Evolutionary conservation across 2,888 invertebrate genomes (phyloP).

Genomic region (Silvanus unidentatus): DNA sequence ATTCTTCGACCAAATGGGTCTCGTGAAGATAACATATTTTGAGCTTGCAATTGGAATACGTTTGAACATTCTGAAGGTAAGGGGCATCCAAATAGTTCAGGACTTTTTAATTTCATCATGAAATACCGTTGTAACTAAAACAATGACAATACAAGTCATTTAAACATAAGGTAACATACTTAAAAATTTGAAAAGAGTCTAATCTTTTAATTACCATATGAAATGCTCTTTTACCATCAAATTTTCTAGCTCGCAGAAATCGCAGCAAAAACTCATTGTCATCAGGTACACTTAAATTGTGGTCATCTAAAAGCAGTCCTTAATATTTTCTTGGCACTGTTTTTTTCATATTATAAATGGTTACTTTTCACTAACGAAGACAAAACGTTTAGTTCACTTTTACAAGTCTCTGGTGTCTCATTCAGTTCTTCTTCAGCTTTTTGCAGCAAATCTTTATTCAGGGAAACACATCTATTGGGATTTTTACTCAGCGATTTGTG

Average conservation of each 20-base stretch:
- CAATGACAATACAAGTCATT: background rate
- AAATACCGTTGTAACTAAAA: constrained; percentile 45
- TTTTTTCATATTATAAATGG: constrained; percentile 11
- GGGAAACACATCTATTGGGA: constrained; percentile 4
- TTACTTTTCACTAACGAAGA: constrained; percentile 36
- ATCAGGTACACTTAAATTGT: constrained; percentile 44
- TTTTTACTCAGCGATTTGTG: constrained; percentile 4
- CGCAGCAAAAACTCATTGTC: constrained; percentile 53
- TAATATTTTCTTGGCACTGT: constrained; percentile 5
- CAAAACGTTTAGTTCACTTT: constrained; percentile 35
- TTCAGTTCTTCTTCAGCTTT: constrained; percentile 42
- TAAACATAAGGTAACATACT: constrained; percentile 14
- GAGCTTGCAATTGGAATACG: constrained; percentile 45
- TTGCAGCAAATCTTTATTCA: constrained; percentile 32
- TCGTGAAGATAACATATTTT: constrained; percentile 42
- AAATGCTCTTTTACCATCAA: constrained; percentile 47
- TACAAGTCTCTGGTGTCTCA: constrained; percentile 39
- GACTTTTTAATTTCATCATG: constrained; percentile 45
- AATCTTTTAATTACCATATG: constrained; percentile 37
- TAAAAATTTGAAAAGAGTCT: background rate
- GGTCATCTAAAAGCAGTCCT: constrained; percentile 35
- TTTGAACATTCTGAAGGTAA: constrained; percentile 39
- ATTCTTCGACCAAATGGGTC: constrained; percentile 45
- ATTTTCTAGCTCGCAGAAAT: constrained; percentile 55
- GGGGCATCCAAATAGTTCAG: constrained; percentile 44